Base-by-base conservation (phyloP, 2,797 vertebrate genomes). In the Acanthurus leucopareius region DNA sequence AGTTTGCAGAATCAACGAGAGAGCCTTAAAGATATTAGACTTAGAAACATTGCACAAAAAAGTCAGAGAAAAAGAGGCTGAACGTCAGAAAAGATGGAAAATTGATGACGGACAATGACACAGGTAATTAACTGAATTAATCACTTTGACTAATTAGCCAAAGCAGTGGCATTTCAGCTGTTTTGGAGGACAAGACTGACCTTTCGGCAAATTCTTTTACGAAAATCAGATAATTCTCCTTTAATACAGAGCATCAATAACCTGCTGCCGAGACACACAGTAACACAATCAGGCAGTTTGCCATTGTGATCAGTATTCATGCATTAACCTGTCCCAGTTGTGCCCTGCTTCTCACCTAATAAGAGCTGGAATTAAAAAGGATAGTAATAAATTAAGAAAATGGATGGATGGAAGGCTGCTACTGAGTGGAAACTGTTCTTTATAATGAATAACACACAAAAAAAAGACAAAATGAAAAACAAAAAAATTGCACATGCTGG, bases 71-170 rank as follows among this genome's bases (percentile, higher is more conserved):
- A 66, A 62, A 45, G 17, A 68, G 16, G 17, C 7, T 19, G 16
- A 71, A 72, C 16, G 15, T 57, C 44, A 51, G 11, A 54, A 73
- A 71, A 68, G 65, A 73, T 58, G 63, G 52, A 74, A 62, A 64
- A 32, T 67, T 68, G 65, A n/a, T 48, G 68, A 68, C 22, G 19
- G 49, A 74, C 80, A 64, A 8, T n/a, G 53, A 42, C 75, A 76
- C 77, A 75, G 52, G 74, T 86, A 68, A 88, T 88, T 83, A 91
- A 82, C 45, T 2, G 10, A 58, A 90, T 84, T 56, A 77, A 87
- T 87, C 62, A 79, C 73, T 84, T 65, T 3, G 48, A 73, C 52
- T 69, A 76, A 80, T 84, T 69, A 80, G 51, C 10, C 10, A 70
- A 64, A 62, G 63, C 47, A 49, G 52, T 28, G 59, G 72, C 59